Percentiles rank a stretch among this genome's conserved stretches.
Evolutionary conservation across 1,140 invertebrate species (phyloP).

Genomic region (Drosophila orosa): DNA sequence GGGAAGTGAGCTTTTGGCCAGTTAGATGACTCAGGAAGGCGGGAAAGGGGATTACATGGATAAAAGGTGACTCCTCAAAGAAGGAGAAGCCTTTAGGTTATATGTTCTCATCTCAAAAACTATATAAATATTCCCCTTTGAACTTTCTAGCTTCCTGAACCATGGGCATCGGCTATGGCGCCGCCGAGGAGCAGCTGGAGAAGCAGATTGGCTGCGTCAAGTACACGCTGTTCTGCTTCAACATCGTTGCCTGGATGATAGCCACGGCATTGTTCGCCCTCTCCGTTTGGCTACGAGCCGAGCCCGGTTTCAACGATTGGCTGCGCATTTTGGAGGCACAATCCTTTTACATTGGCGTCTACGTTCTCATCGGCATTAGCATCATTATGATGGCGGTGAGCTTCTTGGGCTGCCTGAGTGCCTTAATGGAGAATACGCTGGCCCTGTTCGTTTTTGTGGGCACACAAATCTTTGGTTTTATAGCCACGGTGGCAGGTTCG

Average conservation of each 20-base stretch:
- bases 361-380: constrained; percentile 90
- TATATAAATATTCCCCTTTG: neutral
- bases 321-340: constrained; percentile 89
- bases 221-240: constrained; percentile 89
- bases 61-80: no score
- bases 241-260: constrained; percentile 89
- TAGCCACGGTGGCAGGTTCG: constrained; percentile 90
- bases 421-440: constrained; percentile 88
- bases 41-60: neutral
- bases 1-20: constrained; percentile 18
- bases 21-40: constrained; percentile 29
- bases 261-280: constrained; percentile 90
- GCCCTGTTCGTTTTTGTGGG: constrained; percentile 87
- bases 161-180: constrained; percentile 77
- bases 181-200: constrained; percentile 85
- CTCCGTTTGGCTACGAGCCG: constrained; percentile 91
- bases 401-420: constrained; percentile 90
- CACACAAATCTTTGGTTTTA: constrained; percentile 89
- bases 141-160: constrained; percentile 2
- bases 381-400: constrained; percentile 89
- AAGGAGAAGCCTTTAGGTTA: no score
- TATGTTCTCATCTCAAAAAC: neutral
- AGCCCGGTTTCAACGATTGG: constrained; percentile 92
- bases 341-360: constrained; percentile 92
- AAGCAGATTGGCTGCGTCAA: constrained; percentile 89